Conservation (phyloP, 2,797 vertebrate genomes). For the Esox masquinongy region DNA sequence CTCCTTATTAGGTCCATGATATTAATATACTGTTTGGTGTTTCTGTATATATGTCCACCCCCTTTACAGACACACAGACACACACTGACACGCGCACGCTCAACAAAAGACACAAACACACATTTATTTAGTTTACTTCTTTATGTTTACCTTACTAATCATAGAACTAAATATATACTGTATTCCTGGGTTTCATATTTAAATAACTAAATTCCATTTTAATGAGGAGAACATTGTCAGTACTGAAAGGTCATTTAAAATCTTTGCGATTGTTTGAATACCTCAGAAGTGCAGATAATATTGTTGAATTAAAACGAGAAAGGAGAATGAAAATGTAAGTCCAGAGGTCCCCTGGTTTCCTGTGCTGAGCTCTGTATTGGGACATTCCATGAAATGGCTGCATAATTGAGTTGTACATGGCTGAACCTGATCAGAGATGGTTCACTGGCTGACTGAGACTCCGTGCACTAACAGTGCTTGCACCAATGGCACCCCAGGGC, state of each 20-base stretch:
- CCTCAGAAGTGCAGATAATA: background rate
- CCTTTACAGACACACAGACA: too few relatives aligned
- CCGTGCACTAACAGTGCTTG: slow-evolving; percentile 66
- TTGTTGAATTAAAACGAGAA: background rate
- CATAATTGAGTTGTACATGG: slow-evolving; percentile 80
- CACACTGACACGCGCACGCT: too few relatives aligned
- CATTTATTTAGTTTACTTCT: too few relatives aligned
- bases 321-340: slow-evolving; percentile 15
- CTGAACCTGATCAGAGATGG: slow-evolving; percentile 79
- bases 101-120: too few relatives aligned
- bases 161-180: background rate
- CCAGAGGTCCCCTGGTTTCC: slow-evolving; percentile 49
- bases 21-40: too few relatives aligned
- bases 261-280: background rate
- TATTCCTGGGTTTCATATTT: background rate
- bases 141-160: too few relatives aligned
- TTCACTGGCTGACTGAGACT: slow-evolving; percentile 75
- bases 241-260: background rate
- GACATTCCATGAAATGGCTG: slow-evolving; percentile 75
- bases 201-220: background rate
- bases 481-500: slow-evolving; percentile 66
- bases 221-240: background rate
- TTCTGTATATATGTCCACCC: too few relatives aligned
- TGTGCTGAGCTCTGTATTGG: slow-evolving; percentile 63
- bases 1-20: too few relatives aligned